phyloP scores from a whole-genome alignment of 2,797 vertebrate species.

The Gobionotothen gibberifrons region DNA sequence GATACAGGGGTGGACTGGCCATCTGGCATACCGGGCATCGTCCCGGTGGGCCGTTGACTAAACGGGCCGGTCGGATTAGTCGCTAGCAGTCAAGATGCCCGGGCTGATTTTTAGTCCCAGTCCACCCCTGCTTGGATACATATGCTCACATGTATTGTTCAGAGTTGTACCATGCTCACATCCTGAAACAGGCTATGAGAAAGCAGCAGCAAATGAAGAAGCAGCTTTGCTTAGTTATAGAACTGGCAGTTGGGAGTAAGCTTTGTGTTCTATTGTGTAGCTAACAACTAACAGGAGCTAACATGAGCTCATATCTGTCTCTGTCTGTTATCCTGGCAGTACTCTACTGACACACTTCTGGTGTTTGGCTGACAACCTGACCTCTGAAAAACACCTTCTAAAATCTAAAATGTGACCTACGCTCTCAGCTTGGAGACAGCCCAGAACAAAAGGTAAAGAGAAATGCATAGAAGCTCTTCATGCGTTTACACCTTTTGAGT shows the following conservation, averaged over 20 bases:
- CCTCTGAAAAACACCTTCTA: slow-evolving; percentile 13
- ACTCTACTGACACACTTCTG: slow-evolving; percentile 17
- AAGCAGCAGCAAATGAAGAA: not conserved
- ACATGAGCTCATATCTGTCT: slow-evolving; percentile 27
- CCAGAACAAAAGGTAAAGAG: slow-evolving; percentile 4
- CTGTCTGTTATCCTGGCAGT: slow-evolving; percentile 17
- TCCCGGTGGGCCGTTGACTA: too few relatives aligned
- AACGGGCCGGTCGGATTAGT: too few relatives aligned
- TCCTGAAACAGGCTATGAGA: not conserved
- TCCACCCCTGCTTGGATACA: not conserved
- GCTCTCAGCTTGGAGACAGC: not conserved
- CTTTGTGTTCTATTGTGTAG: too few relatives aligned
- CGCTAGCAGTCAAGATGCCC: too few relatives aligned
- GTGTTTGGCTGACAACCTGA: slow-evolving; percentile 33
- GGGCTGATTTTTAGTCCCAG: too few relatives aligned
- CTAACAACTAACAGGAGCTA: not conserved
- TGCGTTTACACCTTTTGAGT: slow-evolving; percentile 1
- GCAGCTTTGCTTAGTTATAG: too few relatives aligned
- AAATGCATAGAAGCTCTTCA: not conserved
- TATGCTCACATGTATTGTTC: not conserved
- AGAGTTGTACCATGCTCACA: not conserved
- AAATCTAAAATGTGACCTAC: slow-evolving; percentile 14
- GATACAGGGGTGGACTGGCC: too few relatives aligned
- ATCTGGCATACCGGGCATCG: too few relatives aligned
- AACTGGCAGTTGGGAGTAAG: too few relatives aligned